A percentile compares a stretch with the other conserved stretches of the same genome.
Conservation (phyloP, 2,113 vertebrate genomes). For the Larimichthys crocea region DNA sequence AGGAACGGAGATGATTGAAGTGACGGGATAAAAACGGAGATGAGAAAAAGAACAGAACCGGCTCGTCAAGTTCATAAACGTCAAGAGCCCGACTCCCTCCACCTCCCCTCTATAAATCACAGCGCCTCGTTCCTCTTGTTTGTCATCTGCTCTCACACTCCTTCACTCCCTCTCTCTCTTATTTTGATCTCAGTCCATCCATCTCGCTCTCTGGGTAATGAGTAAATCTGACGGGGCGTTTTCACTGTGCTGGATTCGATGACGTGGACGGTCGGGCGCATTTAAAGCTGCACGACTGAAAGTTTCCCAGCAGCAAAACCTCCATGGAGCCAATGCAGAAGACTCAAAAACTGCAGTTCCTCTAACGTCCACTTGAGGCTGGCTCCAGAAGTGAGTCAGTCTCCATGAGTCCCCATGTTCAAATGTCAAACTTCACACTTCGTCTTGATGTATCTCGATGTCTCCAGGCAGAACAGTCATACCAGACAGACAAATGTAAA, state of each 20-base stretch:
- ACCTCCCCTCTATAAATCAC: conserved; percentile 50
- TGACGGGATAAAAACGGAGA: conserved; percentile 35
- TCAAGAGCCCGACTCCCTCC: conserved; percentile 38
- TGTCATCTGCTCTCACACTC: conserved; percentile 41
- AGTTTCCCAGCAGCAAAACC: neutral
- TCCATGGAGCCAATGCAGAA: too few species aligned
- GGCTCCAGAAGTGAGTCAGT: too few species aligned
- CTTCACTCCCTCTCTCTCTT: neutral
- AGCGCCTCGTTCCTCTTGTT: conserved; percentile 39
- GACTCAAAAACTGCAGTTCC: too few species aligned
- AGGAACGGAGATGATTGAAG: conserved; percentile 47
- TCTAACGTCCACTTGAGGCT: too few species aligned
- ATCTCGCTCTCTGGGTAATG: conserved; percentile 8
- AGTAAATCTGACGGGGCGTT: conserved; percentile 12
- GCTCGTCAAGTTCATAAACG: conserved; percentile 65
- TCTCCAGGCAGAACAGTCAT: neutral
- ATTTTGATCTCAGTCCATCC: neutral
- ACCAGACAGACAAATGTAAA: neutral
- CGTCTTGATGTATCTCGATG: neutral
- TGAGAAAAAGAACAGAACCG: conserved; percentile 59
- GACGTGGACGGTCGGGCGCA: neutral
- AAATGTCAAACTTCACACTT: neutral
- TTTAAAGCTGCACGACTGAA: conserved; percentile 4
- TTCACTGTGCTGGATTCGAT: neutral
- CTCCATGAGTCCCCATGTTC: too few species aligned